phyloP scores from a whole-genome alignment of 2,797 vertebrate genomes.

The Sebastes elongatus region DNA sequence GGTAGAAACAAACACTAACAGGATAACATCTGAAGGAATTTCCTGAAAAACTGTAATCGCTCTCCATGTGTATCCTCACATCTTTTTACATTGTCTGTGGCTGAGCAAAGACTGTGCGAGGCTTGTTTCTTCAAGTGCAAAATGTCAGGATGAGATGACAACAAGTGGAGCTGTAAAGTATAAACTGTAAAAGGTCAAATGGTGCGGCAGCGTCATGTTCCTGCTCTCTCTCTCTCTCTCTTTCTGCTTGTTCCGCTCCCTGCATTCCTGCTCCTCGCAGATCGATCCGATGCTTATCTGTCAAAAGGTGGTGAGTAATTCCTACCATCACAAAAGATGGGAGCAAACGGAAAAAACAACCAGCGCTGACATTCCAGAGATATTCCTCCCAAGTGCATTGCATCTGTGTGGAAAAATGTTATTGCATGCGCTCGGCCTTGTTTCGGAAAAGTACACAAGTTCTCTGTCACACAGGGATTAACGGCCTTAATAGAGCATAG shows the following conservation, averaged over 20 bases:
- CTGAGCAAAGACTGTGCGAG: constrained; percentile 8
- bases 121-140: constrained; percentile 45
- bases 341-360: constrained; percentile 74
- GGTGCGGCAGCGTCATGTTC: constrained; percentile 36
- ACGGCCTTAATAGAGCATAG: constrained; percentile 58
- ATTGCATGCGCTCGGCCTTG: constrained; percentile 61
- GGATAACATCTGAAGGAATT: constrained; percentile 73
- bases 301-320: constrained; percentile 79
- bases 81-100: constrained; percentile 21
- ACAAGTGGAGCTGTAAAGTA: constrained; percentile 32
- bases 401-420: constrained; percentile 76
- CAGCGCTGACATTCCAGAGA: constrained; percentile 75
- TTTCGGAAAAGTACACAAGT: constrained; percentile 74
- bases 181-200: constrained; percentile 59
- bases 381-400: constrained; percentile 78
- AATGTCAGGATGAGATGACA: constrained; percentile 44
- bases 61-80: constrained; percentile 14
- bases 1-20: constrained; percentile 56
- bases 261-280: constrained; percentile 74
- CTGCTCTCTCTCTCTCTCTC: constrained; percentile 1
- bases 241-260: constrained; percentile 51
- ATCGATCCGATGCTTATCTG: constrained; percentile 80
- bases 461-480: constrained; percentile 66
- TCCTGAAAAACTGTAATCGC: constrained; percentile 53
- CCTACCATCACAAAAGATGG: constrained; percentile 80